A percentile compares a stretch with the other conserved stretches of the same genome.
Evolutionary conservation across 2,888 invertebrate species (phyloP).

Genomic region (Thymelicus sylvestris): DNA sequence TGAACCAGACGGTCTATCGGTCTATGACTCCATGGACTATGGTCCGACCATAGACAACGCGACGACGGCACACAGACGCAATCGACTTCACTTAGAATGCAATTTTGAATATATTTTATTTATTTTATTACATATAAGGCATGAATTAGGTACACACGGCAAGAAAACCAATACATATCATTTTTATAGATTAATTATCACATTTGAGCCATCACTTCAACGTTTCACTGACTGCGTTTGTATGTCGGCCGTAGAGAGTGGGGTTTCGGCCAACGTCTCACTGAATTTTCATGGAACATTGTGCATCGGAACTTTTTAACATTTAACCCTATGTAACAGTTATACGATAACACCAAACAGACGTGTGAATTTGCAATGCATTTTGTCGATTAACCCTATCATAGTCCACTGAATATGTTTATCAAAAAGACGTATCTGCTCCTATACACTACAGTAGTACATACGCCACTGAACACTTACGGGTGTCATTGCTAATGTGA

Average conservation of each 20-base stretch:
- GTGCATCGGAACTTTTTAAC: conserved; percentile 66
- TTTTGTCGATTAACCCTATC: conserved; percentile 60
- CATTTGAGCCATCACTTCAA: conserved; percentile 34
- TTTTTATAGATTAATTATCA: conserved; percentile 32
- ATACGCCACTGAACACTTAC: conserved; percentile 46
- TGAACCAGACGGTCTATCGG: neutral
- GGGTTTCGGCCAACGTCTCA: neutral
- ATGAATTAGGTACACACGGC: conserved; percentile 38
- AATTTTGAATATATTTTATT: conserved; percentile 33
- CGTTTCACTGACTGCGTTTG: conserved; percentile 20
- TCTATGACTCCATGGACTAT: neutral
- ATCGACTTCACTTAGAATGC: conserved; percentile 22
- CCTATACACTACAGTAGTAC: conserved; percentile 41
- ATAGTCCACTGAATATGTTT: conserved; percentile 48
- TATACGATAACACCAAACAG: conserved; percentile 72
- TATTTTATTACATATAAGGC: conserved; percentile 34
- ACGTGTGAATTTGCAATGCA: conserved; percentile 71
- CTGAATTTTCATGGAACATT: conserved; percentile 66
- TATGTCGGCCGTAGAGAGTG: conserved; percentile 4
- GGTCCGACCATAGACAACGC: conserved; percentile 19
- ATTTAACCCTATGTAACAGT: conserved; percentile 71
- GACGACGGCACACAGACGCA: conserved; percentile 23
- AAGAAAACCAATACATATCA: conserved; percentile 30
- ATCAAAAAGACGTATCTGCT: conserved; percentile 62
- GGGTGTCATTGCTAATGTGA: conserved; percentile 32